Percentiles rank a stretch among this genome's conserved stretches.
Evolutionary conservation across 2,797 vertebrate genomes (phyloP).

Genomic region (Hemitrygon akajei): DNA sequence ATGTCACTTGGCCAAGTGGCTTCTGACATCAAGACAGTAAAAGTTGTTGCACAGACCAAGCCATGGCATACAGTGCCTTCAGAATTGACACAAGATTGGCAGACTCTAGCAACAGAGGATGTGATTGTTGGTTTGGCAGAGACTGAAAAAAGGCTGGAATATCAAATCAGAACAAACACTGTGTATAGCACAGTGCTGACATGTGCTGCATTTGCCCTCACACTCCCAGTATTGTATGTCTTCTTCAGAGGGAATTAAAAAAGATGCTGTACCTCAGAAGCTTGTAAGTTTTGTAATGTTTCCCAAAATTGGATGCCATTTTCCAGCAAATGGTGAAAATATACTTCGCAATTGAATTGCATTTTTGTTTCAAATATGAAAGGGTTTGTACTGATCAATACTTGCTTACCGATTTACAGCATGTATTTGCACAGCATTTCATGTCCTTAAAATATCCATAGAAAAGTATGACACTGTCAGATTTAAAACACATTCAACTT

Average conservation of each 20-base stretch:
- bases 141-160: conserved; percentile 66
- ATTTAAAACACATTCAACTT: no score
- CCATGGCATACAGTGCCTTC: conserved; percentile 43
- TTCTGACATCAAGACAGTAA: conserved; percentile 57
- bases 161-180: conserved; percentile 66
- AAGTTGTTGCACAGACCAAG: conserved; percentile 48
- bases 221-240: conserved; percentile 74
- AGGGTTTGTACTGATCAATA: neutral
- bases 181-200: conserved; percentile 71
- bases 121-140: conserved; percentile 65
- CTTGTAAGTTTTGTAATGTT: neutral
- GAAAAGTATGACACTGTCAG: no score
- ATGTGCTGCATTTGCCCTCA: conserved; percentile 66
- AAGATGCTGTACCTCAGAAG: conserved; percentile 31
- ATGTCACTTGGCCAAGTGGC: conserved; percentile 57
- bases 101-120: conserved; percentile 53
- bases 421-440: neutral
- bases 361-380: neutral
- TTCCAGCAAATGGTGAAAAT: neutral
- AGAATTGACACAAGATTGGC: conserved; percentile 46
- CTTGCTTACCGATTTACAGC: neutral
- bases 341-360: neutral
- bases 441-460: neutral
- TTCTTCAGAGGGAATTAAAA: conserved; percentile 67
- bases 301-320: neutral